phyloP scores from a whole-genome alignment of 2,113 vertebrate species.

The Jacana jacana region DNA sequence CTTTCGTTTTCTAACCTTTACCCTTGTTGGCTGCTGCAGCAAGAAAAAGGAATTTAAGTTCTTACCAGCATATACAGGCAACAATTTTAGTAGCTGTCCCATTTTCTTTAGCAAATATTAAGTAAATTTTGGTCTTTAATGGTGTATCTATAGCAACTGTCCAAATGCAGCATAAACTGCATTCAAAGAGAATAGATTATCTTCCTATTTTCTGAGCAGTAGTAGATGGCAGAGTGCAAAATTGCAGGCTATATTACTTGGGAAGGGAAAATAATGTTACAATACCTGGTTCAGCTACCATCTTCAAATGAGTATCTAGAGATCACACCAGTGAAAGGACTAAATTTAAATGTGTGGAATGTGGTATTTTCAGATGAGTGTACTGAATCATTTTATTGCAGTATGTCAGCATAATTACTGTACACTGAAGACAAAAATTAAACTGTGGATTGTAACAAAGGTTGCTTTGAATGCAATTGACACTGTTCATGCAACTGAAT shows the following conservation, averaged over 20 bases:
- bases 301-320: background rate
- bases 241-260: background rate
- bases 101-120: background rate
- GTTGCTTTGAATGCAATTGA: background rate
- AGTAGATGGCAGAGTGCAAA: background rate
- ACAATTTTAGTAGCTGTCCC: accelerated
- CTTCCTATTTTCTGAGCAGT: background rate
- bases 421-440: slow-evolving; percentile 7
- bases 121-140: background rate
- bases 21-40: accelerated
- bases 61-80: background rate
- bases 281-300: background rate
- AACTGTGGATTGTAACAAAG: background rate
- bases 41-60: background rate
- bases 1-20: background rate
- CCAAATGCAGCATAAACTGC: background rate
- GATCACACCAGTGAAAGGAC: background rate
- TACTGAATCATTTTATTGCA: background rate
- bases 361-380: background rate
- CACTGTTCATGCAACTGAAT: background rate
- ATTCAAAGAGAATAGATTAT: background rate
- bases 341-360: background rate
- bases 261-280: background rate
- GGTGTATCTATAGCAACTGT: background rate
- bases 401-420: background rate